Base-by-base conservation (phyloP, 2,113 vertebrate species). In the Monarcha castaneiventris region DNA sequence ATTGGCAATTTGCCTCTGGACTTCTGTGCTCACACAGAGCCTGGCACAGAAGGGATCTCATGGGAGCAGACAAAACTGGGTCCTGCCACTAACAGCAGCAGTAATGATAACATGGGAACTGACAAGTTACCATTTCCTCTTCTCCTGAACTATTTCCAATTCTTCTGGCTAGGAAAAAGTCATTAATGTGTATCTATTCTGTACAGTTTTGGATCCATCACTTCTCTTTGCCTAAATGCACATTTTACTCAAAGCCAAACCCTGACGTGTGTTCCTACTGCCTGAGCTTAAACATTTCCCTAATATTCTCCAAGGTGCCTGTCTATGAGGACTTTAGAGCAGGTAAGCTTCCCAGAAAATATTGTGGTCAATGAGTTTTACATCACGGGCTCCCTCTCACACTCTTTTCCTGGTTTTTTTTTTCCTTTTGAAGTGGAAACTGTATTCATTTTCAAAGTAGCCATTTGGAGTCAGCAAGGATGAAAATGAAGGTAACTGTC, bases 281-380 rank as follows among this genome's bases (percentile, higher is more conserved):
- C 82, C 86, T 87, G 59, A 87, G 76, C 84, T 95, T 76, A 71
- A 94, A 80, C 19, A 11, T 91, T 96, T 92, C 84, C 93, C 74
- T 69, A 71, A 64, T 87, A 44, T 54, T 94, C 95, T 94, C 87
- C 64, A 83, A 90, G 82, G 73, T 91, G 48, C 56, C 39, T 92
- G 89, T 90, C 83, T 83, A 7, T 23, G 48, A 91, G 62, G 49
- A 69, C 84, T 91, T 96, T 25, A 83, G 88, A 90, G 69, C 86
- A 96, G 90, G 84, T 97, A 89, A 92, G 83, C 81, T 89, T 94
- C 95, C 66, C 82, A 85, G 84, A 89, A 94, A 95, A 92, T 84
- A 81, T 12, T 87, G 61, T 51, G 66, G 35, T 67, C 7, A 1
- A 51, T 82, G 87, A 79, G 49, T 90, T 96, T 93, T 96, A 72